phyloP scores from a whole-genome alignment of 2,113 vertebrate genomes.

The Sclerurus mexicanus region DNA sequence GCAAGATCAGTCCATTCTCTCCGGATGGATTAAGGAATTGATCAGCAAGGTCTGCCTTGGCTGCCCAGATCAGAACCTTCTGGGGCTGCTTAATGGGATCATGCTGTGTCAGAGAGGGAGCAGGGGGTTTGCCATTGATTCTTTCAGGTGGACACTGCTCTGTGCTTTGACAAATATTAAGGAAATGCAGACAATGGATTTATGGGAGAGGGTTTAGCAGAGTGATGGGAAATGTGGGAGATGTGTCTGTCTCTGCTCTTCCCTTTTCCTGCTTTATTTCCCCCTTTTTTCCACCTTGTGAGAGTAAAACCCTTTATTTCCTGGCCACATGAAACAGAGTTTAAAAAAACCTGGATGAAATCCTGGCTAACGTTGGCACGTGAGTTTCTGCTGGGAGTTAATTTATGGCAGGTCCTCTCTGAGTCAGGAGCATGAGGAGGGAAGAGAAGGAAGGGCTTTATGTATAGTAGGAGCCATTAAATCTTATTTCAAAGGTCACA shows the following conservation, averaged over 20 bases:
- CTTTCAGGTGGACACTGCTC: background rate
- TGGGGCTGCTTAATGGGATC: constrained; percentile 34
- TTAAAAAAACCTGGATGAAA: background rate
- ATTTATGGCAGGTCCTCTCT: background rate
- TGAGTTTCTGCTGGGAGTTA: background rate
- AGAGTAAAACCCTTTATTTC: background rate
- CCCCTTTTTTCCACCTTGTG: background rate
- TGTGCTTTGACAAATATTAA: background rate
- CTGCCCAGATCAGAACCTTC: background rate
- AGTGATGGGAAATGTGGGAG: background rate
- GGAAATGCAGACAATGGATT: background rate
- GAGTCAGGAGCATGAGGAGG: background rate
- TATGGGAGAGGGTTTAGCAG: background rate
- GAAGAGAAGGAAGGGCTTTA: background rate
- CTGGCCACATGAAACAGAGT: background rate
- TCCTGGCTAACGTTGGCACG: background rate
- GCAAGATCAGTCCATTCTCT: background rate
- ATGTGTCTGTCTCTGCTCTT: background rate
- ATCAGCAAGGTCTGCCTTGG: constrained; percentile 8
- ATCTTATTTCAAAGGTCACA: background rate
- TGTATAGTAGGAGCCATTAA: background rate
- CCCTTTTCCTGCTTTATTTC: background rate
- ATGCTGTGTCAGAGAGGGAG: background rate
- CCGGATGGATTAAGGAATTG: constrained; percentile 45
- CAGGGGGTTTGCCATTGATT: background rate